phyloP scores from a whole-genome alignment of 2,888 invertebrate genomes.

The Epiblema foenella region DNA sequence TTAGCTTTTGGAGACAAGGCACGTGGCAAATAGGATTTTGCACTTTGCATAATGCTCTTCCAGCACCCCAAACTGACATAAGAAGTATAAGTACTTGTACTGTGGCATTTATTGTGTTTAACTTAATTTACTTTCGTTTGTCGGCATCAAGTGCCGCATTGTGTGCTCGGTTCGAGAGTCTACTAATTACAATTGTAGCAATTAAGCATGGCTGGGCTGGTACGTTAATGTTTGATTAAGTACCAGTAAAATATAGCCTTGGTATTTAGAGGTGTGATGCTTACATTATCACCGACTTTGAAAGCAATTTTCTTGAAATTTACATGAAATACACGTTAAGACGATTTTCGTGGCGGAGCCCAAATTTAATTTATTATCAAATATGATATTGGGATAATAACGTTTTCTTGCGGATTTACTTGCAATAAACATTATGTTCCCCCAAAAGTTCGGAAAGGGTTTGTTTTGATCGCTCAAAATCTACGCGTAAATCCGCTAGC shows the following conservation, averaged over 20 bases:
- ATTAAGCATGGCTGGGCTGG: slow-evolving; percentile 36
- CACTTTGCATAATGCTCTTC: slow-evolving; percentile 71
- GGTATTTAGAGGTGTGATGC: slow-evolving; percentile 19
- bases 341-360: slow-evolving; percentile 12
- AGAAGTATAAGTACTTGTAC: slow-evolving; percentile 43
- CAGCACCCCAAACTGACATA: slow-evolving; percentile 50
- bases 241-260: slow-evolving; percentile 31
- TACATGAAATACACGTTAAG: slow-evolving; percentile 18
- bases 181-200: slow-evolving; percentile 43
- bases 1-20: slow-evolving; percentile 58
- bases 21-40: slow-evolving; percentile 69
- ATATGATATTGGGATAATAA: background rate
- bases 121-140: slow-evolving; percentile 32
- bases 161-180: slow-evolving; percentile 25
- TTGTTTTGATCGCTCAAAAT: background rate
- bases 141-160: slow-evolving; percentile 21
- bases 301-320: slow-evolving; percentile 26
- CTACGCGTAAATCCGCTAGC: background rate
- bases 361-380: slow-evolving; percentile 25
- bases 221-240: slow-evolving; percentile 41
- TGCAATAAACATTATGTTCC: background rate
- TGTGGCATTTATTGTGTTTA: slow-evolving; percentile 47
- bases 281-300: slow-evolving; percentile 25
- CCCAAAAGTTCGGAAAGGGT: background rate
- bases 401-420: slow-evolving; percentile 1